Evolutionary conservation across 2,888 invertebrate species (phyloP).

Genomic region (Amitus sp.): DNA sequence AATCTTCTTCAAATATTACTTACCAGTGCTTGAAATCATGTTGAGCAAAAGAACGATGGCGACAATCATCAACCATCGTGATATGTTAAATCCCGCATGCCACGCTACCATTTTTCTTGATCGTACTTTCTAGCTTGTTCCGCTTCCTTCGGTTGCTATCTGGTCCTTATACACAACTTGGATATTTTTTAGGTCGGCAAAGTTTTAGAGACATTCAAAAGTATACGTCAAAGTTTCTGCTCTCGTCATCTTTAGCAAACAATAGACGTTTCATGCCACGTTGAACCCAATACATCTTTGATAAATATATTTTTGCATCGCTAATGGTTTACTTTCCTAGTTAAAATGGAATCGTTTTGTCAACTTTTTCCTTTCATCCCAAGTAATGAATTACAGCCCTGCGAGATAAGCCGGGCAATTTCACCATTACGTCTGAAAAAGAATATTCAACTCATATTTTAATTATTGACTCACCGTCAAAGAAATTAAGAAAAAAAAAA

Average conservation of each 20-base stretch:
- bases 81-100: conserved; percentile 57
- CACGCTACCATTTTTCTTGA: conserved; percentile 57
- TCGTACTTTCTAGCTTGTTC: conserved; percentile 31
- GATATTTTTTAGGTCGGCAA: conserved; percentile 30
- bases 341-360: not conserved
- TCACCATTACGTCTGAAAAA: not conserved
- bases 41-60: conserved; percentile 58
- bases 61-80: conserved; percentile 55
- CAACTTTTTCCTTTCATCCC: not conserved
- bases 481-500: too few relatives aligned
- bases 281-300: not conserved
- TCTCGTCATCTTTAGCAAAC: conserved; percentile 27
- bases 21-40: conserved; percentile 58
- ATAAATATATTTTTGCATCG: not conserved
- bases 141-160: conserved; percentile 25
- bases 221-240: conserved; percentile 20
- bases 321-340: not conserved
- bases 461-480: too few relatives aligned
- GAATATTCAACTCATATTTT: too few relatives aligned
- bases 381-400: not conserved
- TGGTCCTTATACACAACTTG: conserved; percentile 36
- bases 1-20: conserved; percentile 51
- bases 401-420: too few relatives aligned
- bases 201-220: conserved; percentile 26
- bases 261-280: not conserved